Evolutionary conservation across 1,140 invertebrate genomes (phyloP).

Genomic region (Thaumetopoea pityocampa): DNA sequence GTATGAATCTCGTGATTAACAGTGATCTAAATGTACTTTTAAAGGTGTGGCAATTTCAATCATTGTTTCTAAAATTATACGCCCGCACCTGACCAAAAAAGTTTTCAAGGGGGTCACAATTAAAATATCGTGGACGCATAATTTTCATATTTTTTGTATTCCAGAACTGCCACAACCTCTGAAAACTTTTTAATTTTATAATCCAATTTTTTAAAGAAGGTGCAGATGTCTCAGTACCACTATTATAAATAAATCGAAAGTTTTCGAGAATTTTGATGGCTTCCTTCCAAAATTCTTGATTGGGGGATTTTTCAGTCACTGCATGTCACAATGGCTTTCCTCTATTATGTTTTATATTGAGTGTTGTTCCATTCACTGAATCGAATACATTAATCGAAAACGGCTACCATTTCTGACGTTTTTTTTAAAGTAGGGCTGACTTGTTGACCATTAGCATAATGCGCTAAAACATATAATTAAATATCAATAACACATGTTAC

Average conservation of each 20-base stretch:
- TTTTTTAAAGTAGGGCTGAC: slow-evolving; percentile 14
- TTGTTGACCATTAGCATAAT: slow-evolving; percentile 12
- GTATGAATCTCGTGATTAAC: slow-evolving; percentile 20
- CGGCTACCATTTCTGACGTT: slow-evolving; percentile 10
- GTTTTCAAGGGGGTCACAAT: slow-evolving; percentile 22
- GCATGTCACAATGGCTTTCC: too few relatives aligned
- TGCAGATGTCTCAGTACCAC: slow-evolving; percentile 16
- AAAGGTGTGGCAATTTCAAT: slow-evolving; percentile 16
- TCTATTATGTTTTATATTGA: slow-evolving; percentile 1
- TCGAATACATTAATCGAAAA: slow-evolving; percentile 20
- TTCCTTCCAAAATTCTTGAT: too few relatives aligned
- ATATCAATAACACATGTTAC: too few relatives aligned
- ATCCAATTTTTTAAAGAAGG: slow-evolving; percentile 20
- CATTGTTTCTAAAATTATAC: slow-evolving; percentile 22
- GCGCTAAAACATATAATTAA: slow-evolving; percentile 9
- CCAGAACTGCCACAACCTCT: slow-evolving; percentile 17
- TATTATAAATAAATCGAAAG: slow-evolving; percentile 13
- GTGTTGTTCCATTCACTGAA: slow-evolving; percentile 4
- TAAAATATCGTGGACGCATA: slow-evolving; percentile 23
- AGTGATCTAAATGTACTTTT: slow-evolving; percentile 19
- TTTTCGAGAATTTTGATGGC: too few relatives aligned
- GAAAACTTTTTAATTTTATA: slow-evolving; percentile 20
- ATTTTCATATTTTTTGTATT: slow-evolving; percentile 14
- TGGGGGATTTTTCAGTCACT: too few relatives aligned
- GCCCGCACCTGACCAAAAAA: slow-evolving; percentile 25